Conservation (phyloP, 2,888 invertebrate species). For the Drosophila leonis region DNA sequence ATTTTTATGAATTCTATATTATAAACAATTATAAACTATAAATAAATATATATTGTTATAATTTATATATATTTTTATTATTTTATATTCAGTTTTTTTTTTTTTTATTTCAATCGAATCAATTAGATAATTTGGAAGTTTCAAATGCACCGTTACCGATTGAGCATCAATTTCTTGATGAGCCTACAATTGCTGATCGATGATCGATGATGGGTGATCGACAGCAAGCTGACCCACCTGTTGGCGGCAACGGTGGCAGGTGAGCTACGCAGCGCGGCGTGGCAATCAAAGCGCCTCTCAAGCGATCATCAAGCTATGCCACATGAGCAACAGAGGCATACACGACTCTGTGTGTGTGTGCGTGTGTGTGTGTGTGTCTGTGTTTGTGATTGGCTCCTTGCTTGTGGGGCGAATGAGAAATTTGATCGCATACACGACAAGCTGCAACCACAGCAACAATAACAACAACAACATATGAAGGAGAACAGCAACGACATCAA, state of each 20-base stretch:
- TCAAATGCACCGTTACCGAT: slow-evolving; percentile 5
- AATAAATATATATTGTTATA: no score
- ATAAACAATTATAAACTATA: no score
- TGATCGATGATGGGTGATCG: slow-evolving; percentile 23
- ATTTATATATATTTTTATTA: not conserved
- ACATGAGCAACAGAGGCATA: slow-evolving; percentile 5
- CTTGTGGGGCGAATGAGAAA: slow-evolving; percentile 47
- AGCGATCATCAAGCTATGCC: slow-evolving; percentile 16
- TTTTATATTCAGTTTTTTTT: not conserved
- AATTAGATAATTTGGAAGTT: slow-evolving; percentile 1
- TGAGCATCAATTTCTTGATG: slow-evolving; percentile 5
- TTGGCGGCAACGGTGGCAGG: slow-evolving; percentile 47
- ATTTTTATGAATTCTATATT: no score
- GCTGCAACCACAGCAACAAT: slow-evolving; percentile 22
- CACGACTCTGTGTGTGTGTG: not conserved
- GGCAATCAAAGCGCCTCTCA: slow-evolving; percentile 39
- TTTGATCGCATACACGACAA: slow-evolving; percentile 58
- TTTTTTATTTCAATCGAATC: not conserved
- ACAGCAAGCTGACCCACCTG: slow-evolving; percentile 33
- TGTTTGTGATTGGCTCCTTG: slow-evolving; percentile 38
- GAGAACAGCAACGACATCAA: slow-evolving; percentile 58
- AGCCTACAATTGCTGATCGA: slow-evolving; percentile 13
- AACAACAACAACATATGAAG: slow-evolving; percentile 25
- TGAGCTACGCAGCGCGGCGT: slow-evolving; percentile 24
- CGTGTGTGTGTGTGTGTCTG: slow-evolving; percentile 4